Evolutionary conservation across 2,113 vertebrate species (phyloP).

Genomic region (Barbus barbus): DNA sequence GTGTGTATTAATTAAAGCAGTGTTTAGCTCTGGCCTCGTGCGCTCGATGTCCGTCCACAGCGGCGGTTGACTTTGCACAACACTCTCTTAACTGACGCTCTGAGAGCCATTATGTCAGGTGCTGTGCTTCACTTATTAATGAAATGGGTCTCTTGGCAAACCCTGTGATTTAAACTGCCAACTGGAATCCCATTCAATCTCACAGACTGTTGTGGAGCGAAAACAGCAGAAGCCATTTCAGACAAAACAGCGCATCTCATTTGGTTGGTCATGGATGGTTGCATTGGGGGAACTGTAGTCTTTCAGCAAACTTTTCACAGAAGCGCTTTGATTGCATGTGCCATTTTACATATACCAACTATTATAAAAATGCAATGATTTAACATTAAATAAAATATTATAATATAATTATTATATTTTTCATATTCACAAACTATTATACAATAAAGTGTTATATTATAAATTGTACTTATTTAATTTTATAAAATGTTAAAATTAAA

Average conservation of each 20-base stretch:
- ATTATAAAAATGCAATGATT: too few relatives aligned
- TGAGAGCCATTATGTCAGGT: slow-evolving; percentile 43
- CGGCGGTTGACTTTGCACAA: slow-evolving; percentile 32
- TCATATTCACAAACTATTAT: too few relatives aligned
- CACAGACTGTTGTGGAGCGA: slow-evolving; percentile 12
- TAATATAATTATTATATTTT: too few relatives aligned
- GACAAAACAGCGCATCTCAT: slow-evolving; percentile 19
- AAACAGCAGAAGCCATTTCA: slow-evolving; percentile 21
- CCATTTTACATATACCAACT: background rate
- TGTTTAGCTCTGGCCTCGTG: slow-evolving; percentile 32
- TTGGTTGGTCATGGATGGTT: background rate
- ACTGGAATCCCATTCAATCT: slow-evolving; percentile 34
- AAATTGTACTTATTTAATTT: too few relatives aligned
- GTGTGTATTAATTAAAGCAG: slow-evolving; percentile 64
- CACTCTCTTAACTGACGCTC: slow-evolving; percentile 36
- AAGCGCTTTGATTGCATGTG: background rate
- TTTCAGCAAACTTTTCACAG: background rate
- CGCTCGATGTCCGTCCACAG: background rate
- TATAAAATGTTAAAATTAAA: too few relatives aligned
- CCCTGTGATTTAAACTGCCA: slow-evolving; percentile 45
- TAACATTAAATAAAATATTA: too few relatives aligned
- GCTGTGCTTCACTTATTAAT: slow-evolving; percentile 44
- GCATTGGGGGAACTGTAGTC: slow-evolving; percentile 38
- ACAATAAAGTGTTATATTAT: too few relatives aligned
- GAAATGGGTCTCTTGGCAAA: slow-evolving; percentile 48